A percentile compares a stretch with the other conserved stretches of the same genome.
These are phyloP conservation scores for Lacerta agilis DNA, from an alignment of 2,797 vertebrate species.

Conservation along the genomic window DNA sequence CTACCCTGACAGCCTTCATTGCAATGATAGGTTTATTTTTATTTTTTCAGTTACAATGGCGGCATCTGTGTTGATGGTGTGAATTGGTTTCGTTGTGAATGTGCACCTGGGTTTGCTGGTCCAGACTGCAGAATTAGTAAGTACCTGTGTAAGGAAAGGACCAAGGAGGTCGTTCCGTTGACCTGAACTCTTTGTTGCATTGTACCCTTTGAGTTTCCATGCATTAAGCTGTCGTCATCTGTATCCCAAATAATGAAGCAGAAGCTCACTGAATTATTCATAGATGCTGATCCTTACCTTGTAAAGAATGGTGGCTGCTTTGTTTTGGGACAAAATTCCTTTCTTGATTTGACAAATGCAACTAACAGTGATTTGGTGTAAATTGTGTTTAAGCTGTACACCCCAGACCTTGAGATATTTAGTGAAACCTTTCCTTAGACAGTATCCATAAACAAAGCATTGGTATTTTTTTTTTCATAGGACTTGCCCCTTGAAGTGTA, in stretches of 20 bases:
- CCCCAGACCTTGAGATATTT: not conserved
- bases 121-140: conserved; percentile 98
- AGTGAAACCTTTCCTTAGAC: not conserved
- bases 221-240: conserved; percentile 59
- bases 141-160: conserved; percentile 63
- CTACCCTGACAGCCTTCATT: not conserved
- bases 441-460: not conserved
- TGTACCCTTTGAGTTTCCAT: conserved; percentile 55
- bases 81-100: conserved; percentile 97
- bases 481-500: not conserved
- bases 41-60: conserved; percentile 88
- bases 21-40: conserved; percentile 21
- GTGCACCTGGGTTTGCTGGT: conserved; percentile 91
- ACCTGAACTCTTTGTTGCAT: conserved; percentile 65
- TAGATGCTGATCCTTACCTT: conserved; percentile 46
- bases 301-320: conserved; percentile 24
- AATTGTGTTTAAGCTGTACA: conserved; percentile 1
- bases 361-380: conserved; percentile 30
- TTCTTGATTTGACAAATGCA: conserved; percentile 27
- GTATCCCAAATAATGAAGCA: conserved; percentile 56
- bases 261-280: conserved; percentile 56
- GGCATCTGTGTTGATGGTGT: conserved; percentile 92
- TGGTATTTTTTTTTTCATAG: not conserved
- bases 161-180: conserved; percentile 44
- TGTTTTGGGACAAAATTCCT: not conserved